A percentile compares a stretch with the other conserved stretches of the same genome.
Evolutionary conservation across 2,797 vertebrate genomes (phyloP).

Genomic region (Ctenopoma kingsleyae): DNA sequence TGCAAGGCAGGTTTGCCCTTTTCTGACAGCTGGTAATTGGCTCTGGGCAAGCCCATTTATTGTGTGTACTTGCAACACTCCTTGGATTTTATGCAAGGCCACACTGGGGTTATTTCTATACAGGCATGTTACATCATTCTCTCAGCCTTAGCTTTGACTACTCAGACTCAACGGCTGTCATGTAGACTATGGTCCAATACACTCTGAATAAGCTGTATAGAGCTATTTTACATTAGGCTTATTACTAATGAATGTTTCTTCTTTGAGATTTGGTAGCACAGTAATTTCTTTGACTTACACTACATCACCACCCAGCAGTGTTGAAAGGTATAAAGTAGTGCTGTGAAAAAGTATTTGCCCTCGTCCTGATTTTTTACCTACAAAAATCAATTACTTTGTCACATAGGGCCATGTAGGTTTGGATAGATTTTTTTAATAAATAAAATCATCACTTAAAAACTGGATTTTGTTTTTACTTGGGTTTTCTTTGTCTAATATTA

Average conservation of each 20-base stretch:
- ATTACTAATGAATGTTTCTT: not conserved
- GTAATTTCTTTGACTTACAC: too few relatives aligned
- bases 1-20: constrained; percentile 47
- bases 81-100: constrained; percentile 48
- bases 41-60: constrained; percentile 55
- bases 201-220: not conserved
- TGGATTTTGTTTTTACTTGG: too few relatives aligned
- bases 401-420: too few relatives aligned
- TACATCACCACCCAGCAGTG: too few relatives aligned
- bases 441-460: too few relatives aligned
- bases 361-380: too few relatives aligned
- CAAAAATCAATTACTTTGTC: too few relatives aligned
- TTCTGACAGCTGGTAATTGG: constrained; percentile 60
- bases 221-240: not conserved
- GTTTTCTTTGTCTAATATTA: too few relatives aligned
- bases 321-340: too few relatives aligned
- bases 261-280: too few relatives aligned
- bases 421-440: too few relatives aligned
- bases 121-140: constrained; percentile 34
- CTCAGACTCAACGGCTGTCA: constrained; percentile 2
- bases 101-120: constrained; percentile 46
- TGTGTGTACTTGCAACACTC: constrained; percentile 46
- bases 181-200: not conserved
- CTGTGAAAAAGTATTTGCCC: too few relatives aligned
- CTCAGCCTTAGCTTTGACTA: not conserved